Conservation (phyloP, 1,140 invertebrate genomes). For the Druon quercuslanigerum region DNA sequence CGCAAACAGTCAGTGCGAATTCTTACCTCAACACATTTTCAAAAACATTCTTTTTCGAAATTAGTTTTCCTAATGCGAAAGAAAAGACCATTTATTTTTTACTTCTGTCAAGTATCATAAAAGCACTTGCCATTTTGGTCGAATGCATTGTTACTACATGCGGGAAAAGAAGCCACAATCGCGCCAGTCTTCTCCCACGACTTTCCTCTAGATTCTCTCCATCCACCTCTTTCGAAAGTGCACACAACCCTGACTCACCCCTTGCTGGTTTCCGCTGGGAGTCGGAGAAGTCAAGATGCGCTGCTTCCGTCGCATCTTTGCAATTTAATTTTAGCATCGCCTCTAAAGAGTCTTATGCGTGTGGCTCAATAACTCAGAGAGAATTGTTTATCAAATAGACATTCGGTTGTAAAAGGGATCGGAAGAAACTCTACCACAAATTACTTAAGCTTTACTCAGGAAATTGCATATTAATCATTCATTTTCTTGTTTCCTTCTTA, state of each 20-base stretch:
- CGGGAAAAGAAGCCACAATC: not conserved
- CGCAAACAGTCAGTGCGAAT: no score
- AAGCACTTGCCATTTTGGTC: slow-evolving; percentile 27
- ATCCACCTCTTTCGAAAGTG: slow-evolving; percentile 22
- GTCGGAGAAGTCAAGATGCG: slow-evolving; percentile 7
- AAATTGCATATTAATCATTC: not conserved
- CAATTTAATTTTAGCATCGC: slow-evolving; percentile 19
- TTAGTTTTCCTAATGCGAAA: no score
- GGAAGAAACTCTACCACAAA: not conserved
- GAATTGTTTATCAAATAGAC: slow-evolving; percentile 19
- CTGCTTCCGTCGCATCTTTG: slow-evolving; percentile 16
- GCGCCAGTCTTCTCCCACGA: slow-evolving; percentile 7
- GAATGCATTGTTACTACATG: slow-evolving; percentile 12
- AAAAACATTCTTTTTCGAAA: no score
- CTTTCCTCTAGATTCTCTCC: slow-evolving; percentile 14
- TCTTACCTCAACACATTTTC: no score
- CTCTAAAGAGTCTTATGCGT: not conserved
- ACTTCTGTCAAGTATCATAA: slow-evolving; percentile 19
- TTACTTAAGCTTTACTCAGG: not conserved
- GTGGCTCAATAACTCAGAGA: slow-evolving; percentile 16
- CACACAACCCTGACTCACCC: slow-evolving; percentile 1
- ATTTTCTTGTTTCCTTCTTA: no score
- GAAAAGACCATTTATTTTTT: not conserved
- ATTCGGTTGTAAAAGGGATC: slow-evolving; percentile 13
- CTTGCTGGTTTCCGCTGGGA: slow-evolving; percentile 7